Evolutionary conservation across 1,140 invertebrate species (phyloP), one percentile per base, ranked within the genome.

Genomic region (Panagrolaimus sp.): DNA sequence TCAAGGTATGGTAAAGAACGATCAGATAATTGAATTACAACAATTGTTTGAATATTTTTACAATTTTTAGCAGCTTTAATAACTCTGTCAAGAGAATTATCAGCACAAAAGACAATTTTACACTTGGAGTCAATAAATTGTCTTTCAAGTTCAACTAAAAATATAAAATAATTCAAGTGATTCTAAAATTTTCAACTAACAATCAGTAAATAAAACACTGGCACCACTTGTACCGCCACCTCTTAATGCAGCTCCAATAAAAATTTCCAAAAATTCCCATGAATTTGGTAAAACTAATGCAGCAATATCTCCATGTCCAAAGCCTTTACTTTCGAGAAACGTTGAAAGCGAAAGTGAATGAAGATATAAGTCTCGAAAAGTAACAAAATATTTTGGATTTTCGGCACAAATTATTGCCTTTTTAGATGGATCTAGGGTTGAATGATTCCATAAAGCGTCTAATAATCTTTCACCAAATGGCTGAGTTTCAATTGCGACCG

Each of bases 191-290:
- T n/a, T n/a, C n/a, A n/a, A 70, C 74, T 63, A 44, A 77, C 75
- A 71, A 31, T 78, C 48, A 31, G 75, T 77, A 44, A 72, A 77
- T 11, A 63, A 44, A 20, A 57, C 44, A 45, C 68, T 77, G 5
- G 77, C 73, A n/a, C 74, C 77, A 64, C 74, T 77, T 13, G 72
- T 64, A 4, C 66, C 74, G 63, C 74, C 75, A 7, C 75, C 75
- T 31, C 73, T 53, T 27, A 79, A 25, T 45, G 11, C 64, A 27
- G 72, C 47, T 14, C 75, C 77, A 27, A 51, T 13, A 61, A 77
- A 77, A 25, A 79, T 73, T 16, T 68, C 16, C 14, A 69, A 68
- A 53, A 67, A 77, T 63, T 77, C 64, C 75, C 75, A 77, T 20
- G 69, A 76, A 66, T 77, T 77, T 11, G 44, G 75, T 20, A 79